Base-by-base conservation (phyloP, 2,797 vertebrate species). In the Poliocrania exsul region DNA sequence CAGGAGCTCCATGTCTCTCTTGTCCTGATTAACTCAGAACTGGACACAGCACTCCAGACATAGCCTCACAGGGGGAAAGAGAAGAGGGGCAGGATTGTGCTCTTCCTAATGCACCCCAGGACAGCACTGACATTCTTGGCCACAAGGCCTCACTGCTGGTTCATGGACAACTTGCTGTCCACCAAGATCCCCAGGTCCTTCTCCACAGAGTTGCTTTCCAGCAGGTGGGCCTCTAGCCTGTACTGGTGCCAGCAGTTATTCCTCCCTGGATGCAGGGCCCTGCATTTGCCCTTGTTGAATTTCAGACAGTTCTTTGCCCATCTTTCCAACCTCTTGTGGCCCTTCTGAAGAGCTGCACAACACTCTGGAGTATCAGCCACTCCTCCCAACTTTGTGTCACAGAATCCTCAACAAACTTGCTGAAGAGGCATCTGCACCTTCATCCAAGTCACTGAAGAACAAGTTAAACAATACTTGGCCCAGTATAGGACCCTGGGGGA, bases 371-470 rank as follows among this genome's bases (percentile, higher is more conserved):
- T 56, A 2, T 20, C 1, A 3, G 35, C 19, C 19, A 13, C 23
- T 49, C 25, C 31, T 56, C 35, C 11, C 49, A 49, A 26, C 16
- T 62, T 54, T 49, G n/a, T 56, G 29, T n/a, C 20, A 16, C 29
- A 23, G 29, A 44, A 37, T 40, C 61, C 54, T 23, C 53, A 73
- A 33, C 1, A 5, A 26, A 40, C 4, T 0, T 5, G 3, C 4
- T 61, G 42, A 23, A 35, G 26, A 42, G 29, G 6, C 14, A 25
- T 21, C 60, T 66, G 25, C 6, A 14, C 9, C 31, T 47, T 74
- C 47, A 24, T 49, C 54, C 47, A 74, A 42, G 18, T 4, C 11
- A 28, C 0, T 49, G 35, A 42, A 28, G 26, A n/a, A 13, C 10
- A 6, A n/a, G 5, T 37, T 69, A n/a, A 74, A 42, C 18, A 13